These are phyloP conservation scores for Sander vitreus DNA, from an alignment of 2,113 vertebrate species.

Conservation along the genomic window DNA sequence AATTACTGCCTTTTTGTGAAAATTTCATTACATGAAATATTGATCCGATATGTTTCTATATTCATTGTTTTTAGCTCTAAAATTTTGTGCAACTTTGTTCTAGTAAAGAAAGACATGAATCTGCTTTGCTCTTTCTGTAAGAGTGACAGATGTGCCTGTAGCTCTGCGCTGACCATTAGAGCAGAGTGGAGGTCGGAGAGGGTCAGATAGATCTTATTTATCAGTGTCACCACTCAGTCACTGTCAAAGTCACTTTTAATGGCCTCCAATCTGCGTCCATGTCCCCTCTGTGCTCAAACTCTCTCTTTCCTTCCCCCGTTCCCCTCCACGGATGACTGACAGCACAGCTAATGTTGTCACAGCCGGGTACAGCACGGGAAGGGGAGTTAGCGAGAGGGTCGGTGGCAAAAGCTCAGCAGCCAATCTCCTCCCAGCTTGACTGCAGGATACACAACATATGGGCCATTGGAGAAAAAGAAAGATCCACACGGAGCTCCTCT, in stretches of 20 bases:
- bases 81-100: neutral
- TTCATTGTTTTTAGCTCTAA: conserved; percentile 7
- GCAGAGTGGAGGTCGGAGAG: conserved; percentile 48
- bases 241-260: conserved; percentile 75
- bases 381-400: conserved; percentile 49
- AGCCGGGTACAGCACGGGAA: conserved; percentile 58
- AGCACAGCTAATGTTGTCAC: conserved; percentile 72
- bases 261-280: conserved; percentile 51
- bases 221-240: conserved; percentile 64
- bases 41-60: conserved; percentile 11
- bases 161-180: conserved; percentile 59
- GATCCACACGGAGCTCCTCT: conserved; percentile 40
- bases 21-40: conserved; percentile 30
- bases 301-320: conserved; percentile 6
- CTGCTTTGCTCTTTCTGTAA: conserved; percentile 2
- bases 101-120: neutral
- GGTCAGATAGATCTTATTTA: conserved; percentile 66
- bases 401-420: conserved; percentile 59
- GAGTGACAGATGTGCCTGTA: conserved; percentile 45
- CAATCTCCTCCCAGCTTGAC: conserved; percentile 72
- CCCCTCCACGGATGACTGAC: conserved; percentile 65
- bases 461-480: conserved; percentile 48
- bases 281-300: conserved; percentile 10
- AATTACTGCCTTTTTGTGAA: conserved; percentile 13
- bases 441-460: conserved; percentile 72